These are phyloP conservation scores for Panulirus ornatus DNA, from an alignment of 1,140 invertebrate genomes.

Conservation along the genomic window DNA sequence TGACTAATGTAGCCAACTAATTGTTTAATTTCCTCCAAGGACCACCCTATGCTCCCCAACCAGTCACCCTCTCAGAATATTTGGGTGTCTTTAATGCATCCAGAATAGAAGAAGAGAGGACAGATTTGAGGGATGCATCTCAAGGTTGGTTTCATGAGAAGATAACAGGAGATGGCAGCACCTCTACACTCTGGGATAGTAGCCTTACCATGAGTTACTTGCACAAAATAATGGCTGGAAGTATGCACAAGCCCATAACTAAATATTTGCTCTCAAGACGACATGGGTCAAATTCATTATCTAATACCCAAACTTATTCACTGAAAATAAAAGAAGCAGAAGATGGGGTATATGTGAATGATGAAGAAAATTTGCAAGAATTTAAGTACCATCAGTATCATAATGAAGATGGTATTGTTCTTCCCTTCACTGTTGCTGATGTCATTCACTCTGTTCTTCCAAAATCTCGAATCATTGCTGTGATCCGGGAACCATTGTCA, in stretches of 20 bases:
- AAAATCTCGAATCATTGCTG: conserved; percentile 52
- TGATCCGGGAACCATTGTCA: conserved; percentile 60
- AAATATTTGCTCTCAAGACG: not conserved
- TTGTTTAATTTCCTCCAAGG: conserved; percentile 1
- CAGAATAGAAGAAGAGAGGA: conserved; percentile 35
- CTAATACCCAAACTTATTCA: not conserved
- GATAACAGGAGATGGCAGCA: conserved; percentile 65
- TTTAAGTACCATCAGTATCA: not conserved
- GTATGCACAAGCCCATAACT: not conserved
- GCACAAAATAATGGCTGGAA: not conserved
- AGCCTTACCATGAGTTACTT: conserved; percentile 52
- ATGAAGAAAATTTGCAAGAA: not conserved
- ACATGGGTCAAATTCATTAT: not conserved
- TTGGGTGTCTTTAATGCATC: conserved; percentile 51
- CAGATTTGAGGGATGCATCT: not conserved
- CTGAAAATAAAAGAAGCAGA: not conserved
- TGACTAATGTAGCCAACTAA: no score
- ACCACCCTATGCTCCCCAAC: conserved; percentile 28
- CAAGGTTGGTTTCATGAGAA: not conserved
- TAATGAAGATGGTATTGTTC: conserved; percentile 1
- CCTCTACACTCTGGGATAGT: conserved; percentile 64
- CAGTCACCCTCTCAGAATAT: conserved; percentile 54
- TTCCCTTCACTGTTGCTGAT: conserved; percentile 56
- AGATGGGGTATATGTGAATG: not conserved
- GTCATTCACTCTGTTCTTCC: conserved; percentile 55